phyloP scores from a whole-genome alignment of 2,113 vertebrate genomes.

The Microcebus griseorufus region DNA sequence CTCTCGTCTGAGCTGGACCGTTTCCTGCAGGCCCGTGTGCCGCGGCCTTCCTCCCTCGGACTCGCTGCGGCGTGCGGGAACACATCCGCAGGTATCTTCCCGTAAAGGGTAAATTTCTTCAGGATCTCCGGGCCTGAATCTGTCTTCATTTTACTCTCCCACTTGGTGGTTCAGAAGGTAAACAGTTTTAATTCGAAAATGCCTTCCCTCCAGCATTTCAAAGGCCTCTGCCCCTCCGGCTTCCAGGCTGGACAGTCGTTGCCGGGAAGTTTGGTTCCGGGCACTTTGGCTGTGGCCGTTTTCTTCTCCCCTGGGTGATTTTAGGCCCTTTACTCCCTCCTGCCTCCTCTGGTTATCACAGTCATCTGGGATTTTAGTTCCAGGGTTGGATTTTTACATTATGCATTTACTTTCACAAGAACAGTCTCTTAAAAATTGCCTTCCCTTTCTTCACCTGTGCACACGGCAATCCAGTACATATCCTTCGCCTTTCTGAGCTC shows the following conservation, averaged over 20 bases:
- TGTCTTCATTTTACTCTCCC: rapidly evolving
- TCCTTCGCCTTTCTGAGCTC: not conserved
- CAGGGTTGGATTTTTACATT: not conserved
- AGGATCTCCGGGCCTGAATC: rapidly evolving
- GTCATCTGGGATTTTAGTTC: not conserved
- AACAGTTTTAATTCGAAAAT: rapidly evolving
- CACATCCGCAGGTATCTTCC: not conserved
- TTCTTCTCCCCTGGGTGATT: no score
- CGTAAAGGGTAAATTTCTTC: no score
- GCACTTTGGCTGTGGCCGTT: rapidly evolving
- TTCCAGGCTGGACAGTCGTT: not conserved
- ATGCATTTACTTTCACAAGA: not conserved
- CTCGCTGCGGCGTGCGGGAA: not conserved
- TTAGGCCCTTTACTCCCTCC: not conserved
- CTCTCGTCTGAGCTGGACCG: rapidly evolving
- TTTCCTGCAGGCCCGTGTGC: not conserved
- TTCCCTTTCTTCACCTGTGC: rapidly evolving
- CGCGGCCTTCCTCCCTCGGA: rapidly evolving
- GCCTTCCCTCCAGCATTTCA: not conserved
- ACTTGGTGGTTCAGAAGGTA: rapidly evolving
- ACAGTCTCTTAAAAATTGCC: not conserved
- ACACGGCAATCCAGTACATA: rapidly evolving
- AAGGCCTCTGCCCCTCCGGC: not conserved
- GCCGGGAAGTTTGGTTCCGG: rapidly evolving
- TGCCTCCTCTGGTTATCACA: not conserved